Percentiles rank a stretch among this genome's conserved stretches.
These are phyloP conservation scores for Caenorhabditis sinica DNA, from an alignment of 2,888 invertebrate species.

Conservation along the genomic window DNA sequence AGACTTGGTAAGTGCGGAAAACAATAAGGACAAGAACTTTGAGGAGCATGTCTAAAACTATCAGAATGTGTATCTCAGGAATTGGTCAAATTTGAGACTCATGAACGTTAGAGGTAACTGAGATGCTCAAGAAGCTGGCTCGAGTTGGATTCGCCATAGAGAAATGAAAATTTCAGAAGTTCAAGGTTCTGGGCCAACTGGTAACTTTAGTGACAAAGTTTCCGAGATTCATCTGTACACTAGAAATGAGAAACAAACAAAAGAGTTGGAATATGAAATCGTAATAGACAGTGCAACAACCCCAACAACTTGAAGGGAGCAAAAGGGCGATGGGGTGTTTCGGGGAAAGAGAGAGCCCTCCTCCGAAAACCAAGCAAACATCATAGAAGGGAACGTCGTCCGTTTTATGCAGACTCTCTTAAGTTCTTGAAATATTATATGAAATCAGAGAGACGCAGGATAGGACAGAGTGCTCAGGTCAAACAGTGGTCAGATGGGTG, in stretches of 20 bases:
- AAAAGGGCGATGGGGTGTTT: slow-evolving; percentile 44
- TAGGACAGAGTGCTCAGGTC: slow-evolving; percentile 30
- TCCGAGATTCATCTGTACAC: background rate
- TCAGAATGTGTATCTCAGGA: no score
- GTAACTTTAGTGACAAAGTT: background rate
- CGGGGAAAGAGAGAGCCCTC: slow-evolving; percentile 58
- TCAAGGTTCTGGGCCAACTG: background rate
- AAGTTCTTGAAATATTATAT: slow-evolving; percentile 25
- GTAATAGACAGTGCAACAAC: slow-evolving; percentile 63
- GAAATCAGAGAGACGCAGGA: slow-evolving; percentile 33
- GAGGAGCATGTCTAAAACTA: no score
- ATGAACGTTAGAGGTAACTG: no score
- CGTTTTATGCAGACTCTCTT: slow-evolving; percentile 34
- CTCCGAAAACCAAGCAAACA: slow-evolving; percentile 51
- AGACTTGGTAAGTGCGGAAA: no score
- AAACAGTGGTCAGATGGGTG: slow-evolving; percentile 64
- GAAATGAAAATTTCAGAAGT: no score
- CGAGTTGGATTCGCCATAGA: no score
- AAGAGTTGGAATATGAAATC: slow-evolving; percentile 40
- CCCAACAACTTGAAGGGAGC: slow-evolving; percentile 58
- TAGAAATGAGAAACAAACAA: slow-evolving; percentile 40
- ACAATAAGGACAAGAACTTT: no score
- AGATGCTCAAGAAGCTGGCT: no score
- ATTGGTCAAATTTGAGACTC: no score
- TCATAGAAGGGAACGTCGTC: slow-evolving; percentile 51